phyloP scores from a whole-genome alignment of 2,113 vertebrate genomes.

The Malaclemys terrapin region DNA sequence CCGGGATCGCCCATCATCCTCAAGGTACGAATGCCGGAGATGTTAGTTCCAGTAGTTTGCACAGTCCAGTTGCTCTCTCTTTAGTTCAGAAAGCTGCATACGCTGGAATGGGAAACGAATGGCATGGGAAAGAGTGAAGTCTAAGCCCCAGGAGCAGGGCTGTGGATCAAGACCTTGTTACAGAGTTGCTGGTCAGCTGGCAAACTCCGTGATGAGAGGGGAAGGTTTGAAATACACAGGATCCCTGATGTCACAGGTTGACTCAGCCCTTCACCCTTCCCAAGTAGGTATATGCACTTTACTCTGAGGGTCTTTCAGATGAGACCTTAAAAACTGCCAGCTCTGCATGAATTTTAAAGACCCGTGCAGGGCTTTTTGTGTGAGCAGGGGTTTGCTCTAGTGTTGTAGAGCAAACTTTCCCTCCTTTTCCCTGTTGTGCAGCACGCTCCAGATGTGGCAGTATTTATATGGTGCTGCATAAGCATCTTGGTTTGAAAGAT shows the following conservation, averaged over 20 bases:
- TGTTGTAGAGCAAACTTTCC: neutral
- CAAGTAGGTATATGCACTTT: neutral
- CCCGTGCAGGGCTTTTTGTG: neutral
- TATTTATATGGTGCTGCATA: neutral
- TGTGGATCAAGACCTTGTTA: neutral
- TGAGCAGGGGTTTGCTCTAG: neutral
- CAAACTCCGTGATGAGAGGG: neutral
- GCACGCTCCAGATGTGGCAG: neutral
- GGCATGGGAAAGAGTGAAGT: neutral
- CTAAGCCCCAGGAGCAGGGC: neutral
- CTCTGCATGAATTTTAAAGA: too few relatives aligned
- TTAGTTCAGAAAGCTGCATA: neutral
- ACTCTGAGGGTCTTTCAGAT: neutral
- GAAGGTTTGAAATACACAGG: neutral
- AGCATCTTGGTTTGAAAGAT: neutral
- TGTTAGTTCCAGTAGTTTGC: neutral
- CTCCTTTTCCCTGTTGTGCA: neutral
- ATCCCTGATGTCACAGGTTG: neutral
- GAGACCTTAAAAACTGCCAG: neutral
- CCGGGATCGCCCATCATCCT: constrained; percentile 97
- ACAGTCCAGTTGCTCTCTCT: neutral
- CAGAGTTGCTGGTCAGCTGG: neutral
- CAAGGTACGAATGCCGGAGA: constrained; percentile 83
- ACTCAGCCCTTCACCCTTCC: neutral
- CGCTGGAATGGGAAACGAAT: neutral